phyloP scores from a whole-genome alignment of 2,113 vertebrate species.

The Campylomormyrus numenius region DNA sequence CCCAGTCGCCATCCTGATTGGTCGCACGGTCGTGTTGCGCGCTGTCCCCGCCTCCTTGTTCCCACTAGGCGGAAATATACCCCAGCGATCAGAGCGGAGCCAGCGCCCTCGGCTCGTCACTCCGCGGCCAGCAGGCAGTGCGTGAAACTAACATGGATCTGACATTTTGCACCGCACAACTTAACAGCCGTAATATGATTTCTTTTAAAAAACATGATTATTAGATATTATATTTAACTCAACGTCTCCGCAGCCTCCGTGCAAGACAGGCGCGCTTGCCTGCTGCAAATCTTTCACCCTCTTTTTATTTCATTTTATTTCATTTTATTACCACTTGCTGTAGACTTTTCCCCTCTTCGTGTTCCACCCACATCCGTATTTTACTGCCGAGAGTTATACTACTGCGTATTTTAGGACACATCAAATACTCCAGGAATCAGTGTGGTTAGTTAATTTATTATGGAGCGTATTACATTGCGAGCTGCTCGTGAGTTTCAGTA shows the following conservation, averaged over 20 bases:
- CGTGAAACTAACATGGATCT: constrained; percentile 48
- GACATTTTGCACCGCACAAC: constrained; percentile 49
- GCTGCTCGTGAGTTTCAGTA: not conserved
- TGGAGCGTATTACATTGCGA: not conserved
- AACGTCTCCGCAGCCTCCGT: constrained; percentile 22
- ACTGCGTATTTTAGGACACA: constrained; percentile 13
- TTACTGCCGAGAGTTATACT: constrained; percentile 1
- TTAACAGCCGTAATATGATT: constrained; percentile 51
- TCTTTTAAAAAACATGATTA: constrained; percentile 48
- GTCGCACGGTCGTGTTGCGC: constrained; percentile 26
- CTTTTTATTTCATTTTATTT: constrained; percentile 25
- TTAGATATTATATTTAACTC: constrained; percentile 51
- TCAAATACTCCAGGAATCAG: constrained; percentile 17
- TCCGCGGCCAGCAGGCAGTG: constrained; percentile 49
- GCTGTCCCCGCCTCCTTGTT: constrained; percentile 44
- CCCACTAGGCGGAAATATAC: constrained; percentile 58
- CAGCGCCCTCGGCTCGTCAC: constrained; percentile 43
- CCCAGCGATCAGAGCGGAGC: constrained; percentile 38
- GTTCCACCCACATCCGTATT: not conserved
- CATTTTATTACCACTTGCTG: constrained; percentile 32
- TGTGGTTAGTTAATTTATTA: constrained; percentile 23
- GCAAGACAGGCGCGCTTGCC: constrained; percentile 23
- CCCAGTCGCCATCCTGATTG: constrained; percentile 37
- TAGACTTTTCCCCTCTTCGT: not conserved
- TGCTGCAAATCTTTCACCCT: constrained; percentile 30